phyloP scores from a whole-genome alignment of 2,797 vertebrate species.

The Melanotaenia trifasciata region DNA sequence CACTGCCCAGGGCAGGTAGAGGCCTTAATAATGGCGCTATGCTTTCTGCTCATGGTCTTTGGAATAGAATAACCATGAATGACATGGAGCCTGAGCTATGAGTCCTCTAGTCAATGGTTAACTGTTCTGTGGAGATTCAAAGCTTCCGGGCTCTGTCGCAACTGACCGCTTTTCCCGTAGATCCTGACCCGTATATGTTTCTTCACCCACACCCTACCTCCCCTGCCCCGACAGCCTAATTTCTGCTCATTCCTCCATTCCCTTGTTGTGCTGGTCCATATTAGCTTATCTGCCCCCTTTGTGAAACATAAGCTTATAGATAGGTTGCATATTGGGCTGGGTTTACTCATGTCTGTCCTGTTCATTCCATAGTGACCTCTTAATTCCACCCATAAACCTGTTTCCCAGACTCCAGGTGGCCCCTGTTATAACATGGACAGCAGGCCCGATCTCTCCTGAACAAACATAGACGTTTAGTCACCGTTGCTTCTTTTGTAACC shows the following conservation, averaged over 20 bases:
- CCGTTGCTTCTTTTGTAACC: slow-evolving; percentile 72
- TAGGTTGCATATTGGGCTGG: slow-evolving; percentile 74
- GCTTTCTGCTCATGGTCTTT: slow-evolving; percentile 62
- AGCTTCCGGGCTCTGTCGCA: slow-evolving; percentile 66
- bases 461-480: slow-evolving; percentile 83
- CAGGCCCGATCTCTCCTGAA: slow-evolving; percentile 61
- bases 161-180: slow-evolving; percentile 63
- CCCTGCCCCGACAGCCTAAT: slow-evolving; percentile 35
- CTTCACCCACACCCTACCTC: slow-evolving; percentile 18
- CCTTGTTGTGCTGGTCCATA: slow-evolving; percentile 58
- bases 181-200: slow-evolving; percentile 67
- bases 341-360: slow-evolving; percentile 80
- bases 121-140: slow-evolving; percentile 75
- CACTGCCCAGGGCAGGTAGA: slow-evolving; percentile 65
- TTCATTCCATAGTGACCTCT: slow-evolving; percentile 78
- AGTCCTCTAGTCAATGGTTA: slow-evolving; percentile 81
- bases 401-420: slow-evolving; percentile 76
- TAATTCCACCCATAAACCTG: slow-evolving; percentile 70
- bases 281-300: slow-evolving; percentile 79
- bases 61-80: slow-evolving; percentile 67
- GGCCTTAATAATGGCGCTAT: slow-evolving; percentile 70
- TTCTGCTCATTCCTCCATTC: slow-evolving; percentile 55
- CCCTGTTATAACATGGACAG: slow-evolving; percentile 68
- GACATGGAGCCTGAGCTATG: slow-evolving; percentile 63
- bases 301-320: slow-evolving; percentile 81